Base-by-base conservation (phyloP, 2,888 invertebrate species). In the Listrodromus nycthemerus region DNA sequence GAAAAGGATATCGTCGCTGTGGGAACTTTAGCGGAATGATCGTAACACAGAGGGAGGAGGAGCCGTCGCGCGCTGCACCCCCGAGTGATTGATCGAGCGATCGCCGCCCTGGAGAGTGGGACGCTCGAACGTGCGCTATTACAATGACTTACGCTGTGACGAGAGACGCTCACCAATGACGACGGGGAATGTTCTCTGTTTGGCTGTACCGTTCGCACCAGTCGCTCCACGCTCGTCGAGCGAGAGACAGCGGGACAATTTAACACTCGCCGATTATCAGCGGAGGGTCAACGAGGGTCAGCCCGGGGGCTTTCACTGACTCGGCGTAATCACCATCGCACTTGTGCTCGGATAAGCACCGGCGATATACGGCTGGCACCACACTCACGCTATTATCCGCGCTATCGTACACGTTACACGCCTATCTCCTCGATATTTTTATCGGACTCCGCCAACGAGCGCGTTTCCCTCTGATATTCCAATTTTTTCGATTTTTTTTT, bases 301-400 rank as follows among this genome's bases (percentile, higher is more conserved):
- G 76, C 78, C 69, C 84, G 70, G 80, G 48, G 71, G 77, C 88
- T 91, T 90, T 91, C 91, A 91, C 91, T 91, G 88, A 89, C 87
- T 88, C 86, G 87, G 84, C 90, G 88, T 87, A 86, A 88, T 86
- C 85, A 82, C 71, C 73, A 77, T 71, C 75, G 75, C 86, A 87
- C 86, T 84, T 83, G 82, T 83, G 85, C 77, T 84, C 81, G 81
- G 75, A 78, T 81, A 86, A 87, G 77, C 85, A 87, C 86, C 84
- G 84, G 85, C 80, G 73, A 84, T 87, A 87, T 87, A 86, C 87
- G 86, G 86, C 82, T 86, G 61, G 82, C 85, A 83, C 83, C 69
- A 82, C 85, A 85, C 84, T 83, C n/a, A n/a, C n/a, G n/a, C n/a
- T n/a, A n/a, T n/a, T n/a, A n/a, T n/a, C 61, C 33, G 30, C 74